These are phyloP conservation scores for Epistrophe grossulariae DNA, from an alignment of 2,888 invertebrate species.

Conservation along the genomic window DNA sequence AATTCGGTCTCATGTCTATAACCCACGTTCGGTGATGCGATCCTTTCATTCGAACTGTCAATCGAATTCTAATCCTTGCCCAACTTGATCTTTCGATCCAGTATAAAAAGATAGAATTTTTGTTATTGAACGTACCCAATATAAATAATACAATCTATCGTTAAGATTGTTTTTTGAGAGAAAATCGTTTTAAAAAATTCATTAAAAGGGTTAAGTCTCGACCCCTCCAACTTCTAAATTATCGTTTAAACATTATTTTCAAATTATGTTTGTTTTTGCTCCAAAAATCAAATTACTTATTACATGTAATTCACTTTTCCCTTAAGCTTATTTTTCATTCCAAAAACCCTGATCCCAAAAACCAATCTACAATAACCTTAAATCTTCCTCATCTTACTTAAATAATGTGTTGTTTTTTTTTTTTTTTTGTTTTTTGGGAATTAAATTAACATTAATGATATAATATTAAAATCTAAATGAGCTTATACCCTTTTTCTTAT, in stretches of 20 bases:
- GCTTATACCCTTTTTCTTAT: constrained; percentile 5
- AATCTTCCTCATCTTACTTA: background rate
- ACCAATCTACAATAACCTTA: background rate
- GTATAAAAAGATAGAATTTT: too few relatives aligned
- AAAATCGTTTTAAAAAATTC: too few relatives aligned
- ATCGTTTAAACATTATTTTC: background rate
- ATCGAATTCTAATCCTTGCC: too few relatives aligned
- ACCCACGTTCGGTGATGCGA: too few relatives aligned
- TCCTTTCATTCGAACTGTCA: too few relatives aligned
- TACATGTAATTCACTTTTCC: background rate
- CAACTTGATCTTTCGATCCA: too few relatives aligned
- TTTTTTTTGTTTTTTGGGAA: background rate
- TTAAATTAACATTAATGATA: constrained; percentile 29
- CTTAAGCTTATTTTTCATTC: background rate
- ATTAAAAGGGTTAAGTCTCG: too few relatives aligned
- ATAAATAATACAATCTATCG: too few relatives aligned
- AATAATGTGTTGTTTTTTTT: background rate
- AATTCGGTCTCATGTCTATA: too few relatives aligned
- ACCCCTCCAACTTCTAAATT: too few relatives aligned
- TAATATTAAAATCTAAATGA: constrained; percentile 24
- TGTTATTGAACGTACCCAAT: too few relatives aligned
- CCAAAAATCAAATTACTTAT: background rate
- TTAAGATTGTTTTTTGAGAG: too few relatives aligned
- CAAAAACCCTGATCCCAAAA: constrained; percentile 2
- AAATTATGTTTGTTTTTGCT: background rate